Evolutionary conservation across 2,113 vertebrate species (phyloP).

Genomic region (Nipponia nippon): DNA sequence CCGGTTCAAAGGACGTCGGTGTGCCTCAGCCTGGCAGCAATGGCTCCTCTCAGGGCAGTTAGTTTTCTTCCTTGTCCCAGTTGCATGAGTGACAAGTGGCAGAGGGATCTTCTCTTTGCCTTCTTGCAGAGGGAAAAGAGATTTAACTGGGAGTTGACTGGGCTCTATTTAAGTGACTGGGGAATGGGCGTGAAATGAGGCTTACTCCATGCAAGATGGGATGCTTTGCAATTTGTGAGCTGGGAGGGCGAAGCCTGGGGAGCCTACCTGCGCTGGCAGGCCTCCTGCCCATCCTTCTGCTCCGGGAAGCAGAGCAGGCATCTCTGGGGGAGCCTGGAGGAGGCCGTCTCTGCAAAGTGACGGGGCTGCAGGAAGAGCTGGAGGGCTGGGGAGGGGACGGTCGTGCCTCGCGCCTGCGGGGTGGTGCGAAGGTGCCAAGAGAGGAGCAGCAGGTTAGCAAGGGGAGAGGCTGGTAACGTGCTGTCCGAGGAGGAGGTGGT

Average conservation of each 20-base stretch:
- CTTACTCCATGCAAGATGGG: background rate
- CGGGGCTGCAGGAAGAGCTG: background rate
- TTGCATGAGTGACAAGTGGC: background rate
- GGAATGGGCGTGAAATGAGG: background rate
- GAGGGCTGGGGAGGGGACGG: background rate
- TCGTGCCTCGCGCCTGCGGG: rapidly evolving
- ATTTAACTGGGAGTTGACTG: background rate
- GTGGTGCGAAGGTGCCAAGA: background rate
- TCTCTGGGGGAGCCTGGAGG: background rate
- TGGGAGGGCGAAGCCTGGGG: background rate
- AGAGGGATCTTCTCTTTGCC: background rate
- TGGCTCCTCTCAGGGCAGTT: conserved; percentile 4
- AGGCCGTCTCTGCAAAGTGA: background rate
- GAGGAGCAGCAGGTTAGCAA: background rate
- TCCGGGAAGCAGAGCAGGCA: background rate
- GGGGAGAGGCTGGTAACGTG: background rate
- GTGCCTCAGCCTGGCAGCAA: conserved; percentile 27
- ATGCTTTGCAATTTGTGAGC: background rate
- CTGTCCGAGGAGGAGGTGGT: background rate
- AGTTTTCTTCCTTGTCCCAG: background rate
- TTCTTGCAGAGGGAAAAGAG: background rate
- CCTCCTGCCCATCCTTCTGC: background rate
- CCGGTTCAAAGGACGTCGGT: conserved; percentile 17
- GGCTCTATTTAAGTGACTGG: background rate
- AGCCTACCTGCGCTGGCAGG: background rate